Conservation (phyloP, 2,888 invertebrate genomes). For the Rhogogaster chlorosoma region DNA sequence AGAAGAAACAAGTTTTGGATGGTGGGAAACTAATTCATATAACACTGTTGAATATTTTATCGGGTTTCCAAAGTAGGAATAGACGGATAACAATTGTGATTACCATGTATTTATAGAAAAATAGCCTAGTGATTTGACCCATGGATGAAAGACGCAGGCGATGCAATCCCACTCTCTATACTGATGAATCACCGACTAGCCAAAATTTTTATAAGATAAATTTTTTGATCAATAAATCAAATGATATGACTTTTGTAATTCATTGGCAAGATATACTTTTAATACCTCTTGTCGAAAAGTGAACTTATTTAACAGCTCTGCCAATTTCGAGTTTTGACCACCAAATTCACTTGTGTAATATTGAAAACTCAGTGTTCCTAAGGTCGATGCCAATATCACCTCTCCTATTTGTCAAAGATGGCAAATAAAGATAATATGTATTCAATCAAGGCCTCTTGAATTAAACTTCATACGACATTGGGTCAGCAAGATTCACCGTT, state of each 20-base stretch:
- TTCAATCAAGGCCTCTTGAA: not conserved
- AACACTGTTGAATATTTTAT: not conserved
- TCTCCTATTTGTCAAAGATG: not conserved
- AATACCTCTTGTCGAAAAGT: not conserved
- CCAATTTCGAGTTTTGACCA: not conserved
- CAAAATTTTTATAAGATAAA: not conserved
- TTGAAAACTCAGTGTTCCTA: not conserved
- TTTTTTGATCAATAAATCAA: not conserved
- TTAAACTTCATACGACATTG: not conserved
- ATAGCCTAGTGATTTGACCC: too few relatives aligned
- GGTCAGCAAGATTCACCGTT: constrained; percentile 39
- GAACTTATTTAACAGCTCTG: not conserved
- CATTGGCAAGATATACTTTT: not conserved
- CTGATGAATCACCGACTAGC: not conserved
- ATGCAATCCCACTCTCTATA: not conserved
- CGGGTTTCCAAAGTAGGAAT: not conserved
- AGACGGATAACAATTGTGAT: too few relatives aligned
- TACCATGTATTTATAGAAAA: too few relatives aligned
- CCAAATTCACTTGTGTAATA: not conserved
- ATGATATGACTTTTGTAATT: not conserved
- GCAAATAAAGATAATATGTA: not conserved
- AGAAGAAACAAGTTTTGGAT: not conserved
- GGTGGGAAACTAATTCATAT: not conserved
- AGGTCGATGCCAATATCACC: not conserved
- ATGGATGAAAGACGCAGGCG: not conserved